Evolutionary conservation across 92 coral and sea anemone species (phyloP).

Genomic region (Heliopora coerulea): DNA sequence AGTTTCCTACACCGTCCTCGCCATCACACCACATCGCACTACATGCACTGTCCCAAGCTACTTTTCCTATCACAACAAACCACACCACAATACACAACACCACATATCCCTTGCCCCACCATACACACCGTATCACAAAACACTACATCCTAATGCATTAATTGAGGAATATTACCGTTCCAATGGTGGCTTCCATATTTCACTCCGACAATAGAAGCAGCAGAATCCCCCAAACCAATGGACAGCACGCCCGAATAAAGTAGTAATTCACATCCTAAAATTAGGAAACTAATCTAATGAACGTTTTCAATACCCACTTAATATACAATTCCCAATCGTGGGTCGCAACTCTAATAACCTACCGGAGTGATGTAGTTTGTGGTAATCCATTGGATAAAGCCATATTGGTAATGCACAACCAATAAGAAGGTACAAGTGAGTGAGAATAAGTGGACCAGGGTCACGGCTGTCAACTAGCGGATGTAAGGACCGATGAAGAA

Average conservation of each 20-base stretch:
- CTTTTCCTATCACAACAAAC: too few species aligned
- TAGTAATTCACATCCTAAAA: slow-evolving; percentile 64
- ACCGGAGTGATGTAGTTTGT: slow-evolving; percentile 52
- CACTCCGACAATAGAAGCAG: slow-evolving; percentile 86
- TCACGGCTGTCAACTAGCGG: slow-evolving; percentile 86
- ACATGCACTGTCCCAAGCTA: too few species aligned
- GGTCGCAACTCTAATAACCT: too few species aligned
- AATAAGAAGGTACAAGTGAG: slow-evolving; percentile 80
- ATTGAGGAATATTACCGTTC: slow-evolving; percentile 55
- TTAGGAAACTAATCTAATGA: too few species aligned
- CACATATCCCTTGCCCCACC: too few species aligned
- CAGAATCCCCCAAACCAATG: slow-evolving; percentile 88
- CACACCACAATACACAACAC: too few species aligned
- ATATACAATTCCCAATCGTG: too few species aligned
- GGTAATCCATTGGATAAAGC: slow-evolving; percentile 72
- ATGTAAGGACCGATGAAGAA: slow-evolving; percentile 56
- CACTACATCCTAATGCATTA: too few species aligned
- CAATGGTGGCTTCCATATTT: slow-evolving; percentile 70
- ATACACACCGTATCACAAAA: too few species aligned
- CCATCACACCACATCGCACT: too few species aligned
- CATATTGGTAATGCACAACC: slow-evolving; percentile 89
- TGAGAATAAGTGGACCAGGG: slow-evolving; percentile 74
- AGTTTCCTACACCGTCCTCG: neutral
- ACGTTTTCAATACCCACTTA: too few species aligned
- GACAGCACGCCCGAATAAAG: slow-evolving; percentile 86